Evolutionary conservation across 2,797 vertebrate species (phyloP).

Genomic region (Thalassophryne amazonica): DNA sequence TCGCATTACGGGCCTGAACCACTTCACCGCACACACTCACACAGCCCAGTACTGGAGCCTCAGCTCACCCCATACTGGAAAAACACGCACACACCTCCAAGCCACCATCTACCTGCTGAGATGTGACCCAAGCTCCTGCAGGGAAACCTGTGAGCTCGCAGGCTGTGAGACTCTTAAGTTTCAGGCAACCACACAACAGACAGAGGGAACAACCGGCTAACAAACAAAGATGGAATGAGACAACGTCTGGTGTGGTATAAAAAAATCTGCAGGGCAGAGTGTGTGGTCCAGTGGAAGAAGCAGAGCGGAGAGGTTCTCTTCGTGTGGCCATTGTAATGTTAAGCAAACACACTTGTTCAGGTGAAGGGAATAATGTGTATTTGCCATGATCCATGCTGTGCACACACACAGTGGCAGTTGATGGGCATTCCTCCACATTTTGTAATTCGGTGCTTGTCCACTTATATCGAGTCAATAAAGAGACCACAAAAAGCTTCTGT

Average conservation of each 20-base stretch:
- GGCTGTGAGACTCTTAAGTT: constrained; percentile 46
- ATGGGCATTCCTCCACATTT: constrained; percentile 40
- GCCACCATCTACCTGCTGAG: constrained; percentile 57
- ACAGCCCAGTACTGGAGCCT: constrained; percentile 26
- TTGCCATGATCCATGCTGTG: constrained; percentile 57
- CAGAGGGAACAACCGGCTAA: constrained; percentile 10
- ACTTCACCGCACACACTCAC: constrained; percentile 34
- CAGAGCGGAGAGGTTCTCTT: constrained; percentile 25
- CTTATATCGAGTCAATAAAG: constrained; percentile 59
- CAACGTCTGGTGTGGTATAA: too few relatives aligned
- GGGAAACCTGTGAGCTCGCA: constrained; percentile 22
- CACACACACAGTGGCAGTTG: constrained; percentile 1
- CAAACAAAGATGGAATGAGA: constrained; percentile 19
- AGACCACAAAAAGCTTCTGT: constrained; percentile 46
- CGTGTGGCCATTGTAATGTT: constrained; percentile 48
- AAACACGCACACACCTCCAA: constrained; percentile 15
- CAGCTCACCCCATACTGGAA: not conserved
- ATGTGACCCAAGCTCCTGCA: constrained; percentile 49
- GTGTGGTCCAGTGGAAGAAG: constrained; percentile 46
- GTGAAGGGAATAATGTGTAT: constrained; percentile 50
- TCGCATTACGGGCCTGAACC: constrained; percentile 55
- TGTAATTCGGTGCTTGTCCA: constrained; percentile 47
- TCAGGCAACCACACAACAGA: constrained; percentile 20
- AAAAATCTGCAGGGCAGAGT: constrained; percentile 15
- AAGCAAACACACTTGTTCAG: constrained; percentile 57